Percentiles rank a stretch among this genome's conserved stretches.
Conservation (phyloP, 2,113 vertebrate genomes). For the Ardeotis arabs region DNA sequence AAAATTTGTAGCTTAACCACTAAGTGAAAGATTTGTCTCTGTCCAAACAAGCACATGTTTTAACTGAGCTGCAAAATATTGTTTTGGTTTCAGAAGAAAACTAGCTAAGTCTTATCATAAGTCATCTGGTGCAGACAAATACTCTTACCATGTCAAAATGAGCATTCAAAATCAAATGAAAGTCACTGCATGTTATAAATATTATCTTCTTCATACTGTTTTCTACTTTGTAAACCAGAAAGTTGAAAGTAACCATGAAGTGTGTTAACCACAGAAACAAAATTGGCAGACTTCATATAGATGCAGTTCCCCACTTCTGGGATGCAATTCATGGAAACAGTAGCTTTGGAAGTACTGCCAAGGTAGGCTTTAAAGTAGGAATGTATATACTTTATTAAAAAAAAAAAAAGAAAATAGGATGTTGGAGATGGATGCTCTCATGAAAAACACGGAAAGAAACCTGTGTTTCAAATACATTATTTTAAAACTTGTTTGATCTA, state of each 20-base stretch:
- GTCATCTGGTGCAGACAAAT: neutral
- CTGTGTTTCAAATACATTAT: neutral
- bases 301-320: neutral
- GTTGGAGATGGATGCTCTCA: neutral
- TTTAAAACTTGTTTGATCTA: neutral
- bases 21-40: neutral
- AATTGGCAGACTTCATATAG: neutral
- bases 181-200: neutral
- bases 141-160: neutral
- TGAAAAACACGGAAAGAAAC: neutral
- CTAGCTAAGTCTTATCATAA: neutral
- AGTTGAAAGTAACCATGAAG: neutral
- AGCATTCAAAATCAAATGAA: neutral
- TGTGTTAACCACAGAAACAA: neutral
- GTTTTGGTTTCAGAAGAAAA: neutral
- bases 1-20: neutral
- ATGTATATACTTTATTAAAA: neutral
- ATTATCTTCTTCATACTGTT: neutral
- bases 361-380: neutral
- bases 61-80: neutral
- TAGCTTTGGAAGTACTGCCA: neutral
- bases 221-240: neutral
- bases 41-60: neutral
- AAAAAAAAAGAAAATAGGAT: neutral
- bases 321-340: neutral